Evolutionary conservation across 2,797 vertebrate species (phyloP), one percentile per base, ranked within the genome.

Genomic region (Gallinago nigripennis): DNA sequence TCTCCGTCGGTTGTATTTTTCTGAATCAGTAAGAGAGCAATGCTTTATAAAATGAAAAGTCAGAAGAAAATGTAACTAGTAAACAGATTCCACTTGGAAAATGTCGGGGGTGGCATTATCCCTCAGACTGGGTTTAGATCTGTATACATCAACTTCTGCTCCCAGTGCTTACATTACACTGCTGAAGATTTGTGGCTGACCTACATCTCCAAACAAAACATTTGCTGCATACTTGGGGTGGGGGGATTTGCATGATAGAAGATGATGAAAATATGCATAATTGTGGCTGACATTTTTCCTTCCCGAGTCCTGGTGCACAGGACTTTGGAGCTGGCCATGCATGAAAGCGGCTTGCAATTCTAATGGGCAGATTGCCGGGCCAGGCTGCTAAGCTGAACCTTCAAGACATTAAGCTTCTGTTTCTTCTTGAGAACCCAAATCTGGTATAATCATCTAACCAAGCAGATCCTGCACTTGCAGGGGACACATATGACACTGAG

Each of bases 171-270:
- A 71, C 66, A 50, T 91, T 86, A 39, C 25, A 57, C 63, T 71
- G 41, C 84, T 41, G 75, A 61, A 90, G 71, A 60, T 50, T 80
- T 92, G 87, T 90, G 87, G 82, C 17, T 93, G 94, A 96, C 94
- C 96, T 85, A 96, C 86, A 96, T 95, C 80, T 7, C 33, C 88
- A 70, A 82, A 91, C 78, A 94, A 95, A 96, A 81, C 94, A 76
- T 71, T 73, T 66, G 86, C 82, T 82, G 83, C 86, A 37, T 63
- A 72, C 61, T 76, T 89, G 70, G 81, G 65, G 60, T 28, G 88
- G 56, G 72, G 60, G 80, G 45, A 88, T 91, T 94, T 94, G 86
- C 89, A 66, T 86, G 88, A 88, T 12, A 91, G 92, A 92, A 72
- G 84, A 41, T 92, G 94, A 96, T 45, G 88, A 90, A 87, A 85